phyloP scores from a whole-genome alignment of 1,140 invertebrate species.

The Metaphire vulgaris region DNA sequence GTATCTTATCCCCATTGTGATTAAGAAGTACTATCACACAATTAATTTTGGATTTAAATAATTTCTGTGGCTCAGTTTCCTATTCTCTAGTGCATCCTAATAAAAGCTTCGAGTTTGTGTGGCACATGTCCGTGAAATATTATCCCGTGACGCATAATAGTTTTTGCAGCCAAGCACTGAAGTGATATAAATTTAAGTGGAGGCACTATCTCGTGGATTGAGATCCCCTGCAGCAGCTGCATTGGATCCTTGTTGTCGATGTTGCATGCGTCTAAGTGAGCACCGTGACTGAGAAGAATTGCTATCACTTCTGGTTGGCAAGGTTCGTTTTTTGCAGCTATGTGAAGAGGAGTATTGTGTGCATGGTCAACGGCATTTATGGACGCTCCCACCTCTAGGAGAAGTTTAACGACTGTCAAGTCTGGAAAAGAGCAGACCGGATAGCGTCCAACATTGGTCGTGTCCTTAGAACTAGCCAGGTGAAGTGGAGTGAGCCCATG shows the following conservation, averaged over 20 bases:
- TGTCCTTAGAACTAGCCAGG: slow-evolving; percentile 64
- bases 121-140: slow-evolving; percentile 61
- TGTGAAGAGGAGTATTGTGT: slow-evolving; percentile 73
- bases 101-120: slow-evolving; percentile 34
- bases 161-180: slow-evolving; percentile 71
- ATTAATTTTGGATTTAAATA: too few species aligned
- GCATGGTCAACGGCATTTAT: slow-evolving; percentile 63
- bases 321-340: slow-evolving; percentile 58
- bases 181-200: slow-evolving; percentile 70
- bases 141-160: slow-evolving; percentile 62
- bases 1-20: too few species aligned
- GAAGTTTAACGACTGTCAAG: slow-evolving; percentile 64
- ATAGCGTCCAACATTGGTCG: slow-evolving; percentile 60
- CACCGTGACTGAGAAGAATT: slow-evolving; percentile 67
- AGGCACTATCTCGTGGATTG: slow-evolving; percentile 63
- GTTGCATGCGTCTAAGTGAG: slow-evolving; percentile 82
- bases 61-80: too few species aligned
- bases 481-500: slow-evolving; percentile 70
- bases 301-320: slow-evolving; percentile 59
- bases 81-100: slow-evolving; percentile 34
- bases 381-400: slow-evolving; percentile 75
- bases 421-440: slow-evolving; percentile 70
- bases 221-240: slow-evolving; percentile 51
- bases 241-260: slow-evolving; percentile 69
- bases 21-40: too few species aligned